Base-by-base conservation (phyloP, 2,113 vertebrate species). In the Fulmarus glacialis region DNA sequence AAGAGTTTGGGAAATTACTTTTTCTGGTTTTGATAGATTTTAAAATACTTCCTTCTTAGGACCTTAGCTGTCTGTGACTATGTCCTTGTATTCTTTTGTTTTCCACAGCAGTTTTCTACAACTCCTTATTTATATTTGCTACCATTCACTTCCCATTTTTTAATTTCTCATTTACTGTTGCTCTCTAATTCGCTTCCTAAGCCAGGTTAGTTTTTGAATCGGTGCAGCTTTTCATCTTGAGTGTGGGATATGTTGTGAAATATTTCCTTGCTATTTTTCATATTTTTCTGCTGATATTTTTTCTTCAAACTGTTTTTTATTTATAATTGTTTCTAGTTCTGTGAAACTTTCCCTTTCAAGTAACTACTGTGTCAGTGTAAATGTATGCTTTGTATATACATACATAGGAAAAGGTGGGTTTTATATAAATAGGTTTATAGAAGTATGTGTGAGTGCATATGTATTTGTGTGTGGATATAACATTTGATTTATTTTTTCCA, bases 351-450 rank as follows among this genome's bases (percentile, higher is more conserved):
- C 8, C 9, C 3, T 45, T 84, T 83, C 55, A 52, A 58, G 20
- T 73, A 90, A 36, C 38, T 64, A n/a, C 53, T 40, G 7, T 78
- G 26, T 50, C 52, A 56, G 9, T 43, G 15, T 60, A 73, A 83
- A 60, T 67, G 9, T 29, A 12, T 58, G 15, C 24, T 74, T 50
- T 74, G 11, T 62, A 24, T 83, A 45, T 32, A 52, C 18, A 19
- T 45, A n/a, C 5, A 5, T 21, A 80, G 47, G 42, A 68, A 56
- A 63, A 62, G 24, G 7, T 45, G 11, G 0, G 0, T 1, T 48
- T 48, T 50, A 4, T 50, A 20, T 26, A 6, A n/a, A 27, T 22
- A 52, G 11, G 6, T 79, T 91, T 58, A 47, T 36, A 32, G 36
- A 88, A 45, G 3, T 68, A 40, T 53, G 12, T 40, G 32, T 74